Conservation (phyloP, 2,113 vertebrate species). For the Dinomys branickii region DNA sequence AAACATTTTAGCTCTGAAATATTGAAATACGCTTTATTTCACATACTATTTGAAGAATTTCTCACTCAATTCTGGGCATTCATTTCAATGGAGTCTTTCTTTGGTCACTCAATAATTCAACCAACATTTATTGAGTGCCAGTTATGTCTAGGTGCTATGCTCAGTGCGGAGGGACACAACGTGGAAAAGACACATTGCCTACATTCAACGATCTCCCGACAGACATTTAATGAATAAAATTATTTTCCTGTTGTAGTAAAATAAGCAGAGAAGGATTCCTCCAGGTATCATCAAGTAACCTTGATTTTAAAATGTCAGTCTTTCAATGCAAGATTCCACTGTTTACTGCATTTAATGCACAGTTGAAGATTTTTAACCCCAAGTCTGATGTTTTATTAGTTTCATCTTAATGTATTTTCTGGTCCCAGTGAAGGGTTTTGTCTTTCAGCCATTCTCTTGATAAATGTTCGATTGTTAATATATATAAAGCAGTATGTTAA, state of each 20-base stretch:
- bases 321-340: not conserved
- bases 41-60: conserved; percentile 51
- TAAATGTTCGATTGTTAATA: conserved; percentile 3
- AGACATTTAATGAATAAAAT: conserved; percentile 54
- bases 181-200: conserved; percentile 22
- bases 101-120: conserved; percentile 69
- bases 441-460: not conserved
- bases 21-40: conserved; percentile 36
- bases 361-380: conserved; percentile 28
- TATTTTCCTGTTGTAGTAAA: conserved; percentile 49
- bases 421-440: not conserved
- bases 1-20: conserved; percentile 61
- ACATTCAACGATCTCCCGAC: conserved; percentile 34
- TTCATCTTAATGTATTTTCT: conserved; percentile 45
- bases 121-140: conserved; percentile 17
- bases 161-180: not conserved
- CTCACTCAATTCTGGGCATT: conserved; percentile 27
- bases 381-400: conserved; percentile 8
- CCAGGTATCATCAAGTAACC: conserved; percentile 43
- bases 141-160: not conserved
- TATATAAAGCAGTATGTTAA: not conserved
- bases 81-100: conserved; percentile 51
- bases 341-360: not conserved
- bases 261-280: conserved; percentile 49
- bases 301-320: conserved; percentile 20